Evolutionary conservation across 2,113 vertebrate genomes (phyloP).

Genomic region (Tenebrosternarchus preto): DNA sequence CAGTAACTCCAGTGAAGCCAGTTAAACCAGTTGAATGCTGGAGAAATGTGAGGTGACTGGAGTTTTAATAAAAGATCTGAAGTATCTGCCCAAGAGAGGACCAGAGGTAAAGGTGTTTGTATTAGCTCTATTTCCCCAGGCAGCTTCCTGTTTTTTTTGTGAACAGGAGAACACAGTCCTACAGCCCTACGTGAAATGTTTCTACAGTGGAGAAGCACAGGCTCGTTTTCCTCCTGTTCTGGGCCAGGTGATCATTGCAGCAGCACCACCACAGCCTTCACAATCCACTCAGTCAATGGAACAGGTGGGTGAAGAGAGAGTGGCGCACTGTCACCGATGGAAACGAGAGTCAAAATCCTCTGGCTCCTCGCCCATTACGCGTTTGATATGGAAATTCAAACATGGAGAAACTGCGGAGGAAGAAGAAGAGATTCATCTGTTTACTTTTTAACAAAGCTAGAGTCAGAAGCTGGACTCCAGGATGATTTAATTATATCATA

Average conservation of each 20-base stretch:
- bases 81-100: too few relatives aligned
- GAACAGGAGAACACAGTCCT: too few relatives aligned
- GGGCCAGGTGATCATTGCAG: slow-evolving; percentile 53
- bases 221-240: slow-evolving; percentile 21
- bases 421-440: neutral
- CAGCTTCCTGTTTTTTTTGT: too few relatives aligned
- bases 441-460: neutral
- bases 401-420: slow-evolving; percentile 23
- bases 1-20: neutral
- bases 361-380: neutral
- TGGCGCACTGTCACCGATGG: neutral
- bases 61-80: too few relatives aligned
- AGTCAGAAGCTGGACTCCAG: neutral
- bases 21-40: slow-evolving; percentile 16
- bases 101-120: too few relatives aligned
- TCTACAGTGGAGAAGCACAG: neutral
- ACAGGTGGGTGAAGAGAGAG: slow-evolving; percentile 31
- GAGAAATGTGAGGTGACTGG: neutral
- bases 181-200: too few relatives aligned
- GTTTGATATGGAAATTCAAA: slow-evolving; percentile 14
- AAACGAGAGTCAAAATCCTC: neutral
- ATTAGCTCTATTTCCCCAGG: too few relatives aligned
- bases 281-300: slow-evolving; percentile 59
- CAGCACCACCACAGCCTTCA: slow-evolving; percentile 41
- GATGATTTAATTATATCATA: neutral